Percentiles rank a stretch among this genome's conserved stretches.
Evolutionary conservation across 1,140 invertebrate species (phyloP).

Genomic region (Cephus cinctus): DNA sequence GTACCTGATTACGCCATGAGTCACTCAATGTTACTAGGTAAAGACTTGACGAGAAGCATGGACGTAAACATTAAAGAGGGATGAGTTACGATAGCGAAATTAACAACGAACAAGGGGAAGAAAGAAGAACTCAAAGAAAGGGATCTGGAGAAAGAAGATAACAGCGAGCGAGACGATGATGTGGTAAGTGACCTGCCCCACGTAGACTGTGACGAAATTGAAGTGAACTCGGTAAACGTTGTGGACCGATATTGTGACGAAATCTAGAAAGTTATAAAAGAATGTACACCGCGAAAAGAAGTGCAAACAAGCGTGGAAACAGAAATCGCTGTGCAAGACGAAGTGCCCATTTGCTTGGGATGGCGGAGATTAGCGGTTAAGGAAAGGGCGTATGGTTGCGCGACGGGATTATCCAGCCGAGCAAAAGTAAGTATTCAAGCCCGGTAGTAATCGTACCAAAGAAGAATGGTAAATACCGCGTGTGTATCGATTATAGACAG

Average conservation of each 20-base stretch:
- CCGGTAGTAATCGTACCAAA: slow-evolving; percentile 51
- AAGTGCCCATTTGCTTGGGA: background rate
- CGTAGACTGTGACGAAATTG: background rate
- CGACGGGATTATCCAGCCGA: slow-evolving; percentile 27
- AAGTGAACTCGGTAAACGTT: background rate
- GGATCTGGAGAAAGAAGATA: background rate
- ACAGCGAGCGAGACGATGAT: no score
- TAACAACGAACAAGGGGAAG: background rate
- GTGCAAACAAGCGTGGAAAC: slow-evolving; percentile 14
- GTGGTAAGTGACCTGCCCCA: background rate
- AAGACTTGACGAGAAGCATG: no score
- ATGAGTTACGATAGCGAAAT: background rate
- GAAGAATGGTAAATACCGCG: slow-evolving; percentile 44
- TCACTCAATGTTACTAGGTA: background rate
- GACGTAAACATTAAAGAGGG: background rate
- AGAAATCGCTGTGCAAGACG: slow-evolving; percentile 9
- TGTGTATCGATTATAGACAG: slow-evolving; percentile 31
- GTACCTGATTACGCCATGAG: background rate
- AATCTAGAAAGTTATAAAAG: slow-evolving; percentile 11
- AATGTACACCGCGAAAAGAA: slow-evolving; percentile 1
- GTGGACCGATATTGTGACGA: background rate
- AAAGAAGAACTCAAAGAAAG: background rate
- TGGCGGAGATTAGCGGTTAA: slow-evolving; percentile 1
- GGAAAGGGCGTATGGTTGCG: slow-evolving; percentile 23
- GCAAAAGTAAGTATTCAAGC: slow-evolving; percentile 43